These are phyloP conservation scores for Cryptus armator DNA, from an alignment of 2,888 invertebrate species.

Conservation along the genomic window DNA sequence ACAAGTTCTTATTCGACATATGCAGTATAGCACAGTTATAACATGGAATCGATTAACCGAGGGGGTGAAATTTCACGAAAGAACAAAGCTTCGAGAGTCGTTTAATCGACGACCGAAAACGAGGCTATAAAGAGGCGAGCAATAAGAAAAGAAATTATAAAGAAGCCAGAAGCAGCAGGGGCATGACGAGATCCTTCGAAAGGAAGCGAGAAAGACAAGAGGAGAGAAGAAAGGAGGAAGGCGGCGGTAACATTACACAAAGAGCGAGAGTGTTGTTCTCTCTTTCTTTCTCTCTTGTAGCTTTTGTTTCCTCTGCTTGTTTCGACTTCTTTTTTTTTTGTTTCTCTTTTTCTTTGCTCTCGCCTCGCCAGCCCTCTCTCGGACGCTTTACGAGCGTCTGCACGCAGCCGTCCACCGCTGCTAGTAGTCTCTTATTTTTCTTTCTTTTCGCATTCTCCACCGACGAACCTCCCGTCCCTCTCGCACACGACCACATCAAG, in stretches of 20 bases:
- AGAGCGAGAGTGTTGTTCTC: slow-evolving; percentile 32
- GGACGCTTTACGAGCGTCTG: slow-evolving; percentile 34
- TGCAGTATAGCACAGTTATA: background rate
- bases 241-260: slow-evolving; percentile 34
- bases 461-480: background rate
- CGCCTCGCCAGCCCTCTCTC: slow-evolving; percentile 16
- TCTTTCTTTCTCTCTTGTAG: slow-evolving; percentile 9
- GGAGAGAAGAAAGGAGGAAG: background rate
- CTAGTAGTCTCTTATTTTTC: slow-evolving; percentile 13
- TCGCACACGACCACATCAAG: slow-evolving; percentile 4
- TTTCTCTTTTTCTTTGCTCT: background rate
- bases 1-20: background rate
- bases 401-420: slow-evolving; percentile 12
- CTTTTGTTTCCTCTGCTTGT: slow-evolving; percentile 21
- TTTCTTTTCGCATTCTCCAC: slow-evolving; percentile 25
- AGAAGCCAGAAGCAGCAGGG: slow-evolving; percentile 21
- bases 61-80: background rate
- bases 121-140: slow-evolving; percentile 14
- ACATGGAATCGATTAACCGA: background rate
- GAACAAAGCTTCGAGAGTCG: background rate
- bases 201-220: slow-evolving; percentile 9
- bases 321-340: slow-evolving; percentile 14
- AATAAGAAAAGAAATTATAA: slow-evolving; percentile 33
- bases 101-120: slow-evolving; percentile 10
- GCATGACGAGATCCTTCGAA: slow-evolving; percentile 9